These are phyloP conservation scores for Chymomyza caudatula DNA, from an alignment of 2,888 invertebrate genomes.

Conservation along the genomic window DNA sequence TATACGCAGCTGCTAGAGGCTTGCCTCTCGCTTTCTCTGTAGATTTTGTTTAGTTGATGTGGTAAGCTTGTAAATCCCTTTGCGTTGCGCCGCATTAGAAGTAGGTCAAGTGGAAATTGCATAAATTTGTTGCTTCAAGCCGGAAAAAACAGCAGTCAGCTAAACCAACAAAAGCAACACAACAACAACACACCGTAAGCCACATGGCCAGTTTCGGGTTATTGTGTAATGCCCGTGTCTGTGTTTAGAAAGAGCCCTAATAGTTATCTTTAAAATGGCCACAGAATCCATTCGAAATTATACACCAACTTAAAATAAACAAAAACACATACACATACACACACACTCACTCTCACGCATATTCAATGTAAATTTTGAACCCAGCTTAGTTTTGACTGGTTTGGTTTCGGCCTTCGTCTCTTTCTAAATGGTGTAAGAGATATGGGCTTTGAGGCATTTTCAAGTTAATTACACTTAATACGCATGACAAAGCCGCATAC, in stretches of 20 bases:
- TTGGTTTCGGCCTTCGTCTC: neutral
- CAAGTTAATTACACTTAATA: slow-evolving; percentile 71
- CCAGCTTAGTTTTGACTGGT: neutral
- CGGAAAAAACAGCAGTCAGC: slow-evolving; percentile 28
- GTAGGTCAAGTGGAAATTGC: slow-evolving; percentile 65
- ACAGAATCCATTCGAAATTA: slow-evolving; percentile 65
- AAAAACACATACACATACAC: neutral
- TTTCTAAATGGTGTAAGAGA: neutral
- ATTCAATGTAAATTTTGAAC: neutral
- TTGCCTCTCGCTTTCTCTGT: too few relatives aligned
- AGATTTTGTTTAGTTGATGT: neutral
- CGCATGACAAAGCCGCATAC: slow-evolving; percentile 36
- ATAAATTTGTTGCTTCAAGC: slow-evolving; percentile 28
- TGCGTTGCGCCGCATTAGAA: slow-evolving; percentile 26
- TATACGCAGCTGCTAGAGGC: neutral
- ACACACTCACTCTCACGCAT: neutral
- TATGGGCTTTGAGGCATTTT: slow-evolving; percentile 10
- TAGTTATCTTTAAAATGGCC: slow-evolving; percentile 63
- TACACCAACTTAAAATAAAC: slow-evolving; percentile 32
- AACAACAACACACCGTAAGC: neutral
- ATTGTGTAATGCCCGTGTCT: slow-evolving; percentile 3
- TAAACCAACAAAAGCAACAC: neutral
- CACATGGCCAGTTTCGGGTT: neutral
- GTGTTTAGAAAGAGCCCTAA: slow-evolving; percentile 40
- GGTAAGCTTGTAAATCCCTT: slow-evolving; percentile 49